Base-by-base conservation (phyloP, 2,888 invertebrate species). In the Andrena minutula region DNA sequence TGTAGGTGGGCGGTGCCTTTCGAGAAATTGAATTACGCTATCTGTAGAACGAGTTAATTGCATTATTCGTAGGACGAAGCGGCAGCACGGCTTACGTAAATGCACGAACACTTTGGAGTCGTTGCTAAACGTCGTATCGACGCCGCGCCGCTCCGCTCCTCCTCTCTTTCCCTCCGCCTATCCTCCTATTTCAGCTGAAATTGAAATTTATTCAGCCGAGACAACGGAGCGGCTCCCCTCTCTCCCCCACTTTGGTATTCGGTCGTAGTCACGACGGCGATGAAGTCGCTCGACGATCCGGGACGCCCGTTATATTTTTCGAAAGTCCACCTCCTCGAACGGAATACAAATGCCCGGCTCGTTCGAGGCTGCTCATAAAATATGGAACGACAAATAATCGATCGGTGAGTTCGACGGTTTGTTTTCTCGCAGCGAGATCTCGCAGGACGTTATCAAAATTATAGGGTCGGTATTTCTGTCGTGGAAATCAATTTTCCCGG, bases 11-110 rank as follows among this genome's bases (percentile, higher is more conserved):
- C 65, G 58, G 76, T 58, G 77, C 74, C 82, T 77, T 61, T 76
- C 60, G 71, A 75, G 86, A 88, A 90, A 90, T 91, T 91, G 89
- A 90, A 91, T 90, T 86, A 89, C 88, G 80, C 82, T 85, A 85
- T 85, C 85, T 77, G 82, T 64, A 63, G 79, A 79, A 86, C 87
- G 81, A 86, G 89, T 88, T 91, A 92, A 91, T 92, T 88, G 89
- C 88, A 89, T 92, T 91, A 91, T 89, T 90, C 88, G 88, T 60
- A 86, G 41, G 89, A 86, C 86, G 88, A 83, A 75, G 23, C 26
- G 71, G 65, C 20, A 20, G 66, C 58, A 53, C 20, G 84, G 80
- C 86, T 91, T 90, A 89, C 88, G 89, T 87, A 90, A 91, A 91
- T 88, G 87, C 82, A 83, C 81, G 75, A 82, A 85, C 87, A 84